Evolutionary conservation across 2,797 vertebrate species (phyloP).

Genomic region (Acanthurus tractus): DNA sequence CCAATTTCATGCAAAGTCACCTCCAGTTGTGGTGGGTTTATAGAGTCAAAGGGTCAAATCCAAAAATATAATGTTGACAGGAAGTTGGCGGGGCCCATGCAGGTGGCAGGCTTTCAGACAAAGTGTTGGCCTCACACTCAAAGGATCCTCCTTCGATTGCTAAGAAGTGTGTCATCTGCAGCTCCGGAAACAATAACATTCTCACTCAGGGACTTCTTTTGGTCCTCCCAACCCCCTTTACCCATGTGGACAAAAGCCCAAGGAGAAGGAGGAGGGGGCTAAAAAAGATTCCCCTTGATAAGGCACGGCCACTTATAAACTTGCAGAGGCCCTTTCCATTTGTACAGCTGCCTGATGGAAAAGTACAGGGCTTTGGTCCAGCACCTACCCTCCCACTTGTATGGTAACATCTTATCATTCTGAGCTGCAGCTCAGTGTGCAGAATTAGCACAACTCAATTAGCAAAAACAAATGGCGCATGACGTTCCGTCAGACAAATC

Average conservation of each 20-base stretch:
- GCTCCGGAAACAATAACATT: constrained; percentile 72
- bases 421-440: constrained; percentile 47
- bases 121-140: constrained; percentile 20
- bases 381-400: constrained; percentile 15
- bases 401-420: constrained; percentile 34
- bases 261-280: constrained; percentile 26
- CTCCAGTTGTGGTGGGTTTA: constrained; percentile 12
- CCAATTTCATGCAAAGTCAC: not conserved
- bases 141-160: constrained; percentile 7
- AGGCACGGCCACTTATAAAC: constrained; percentile 39
- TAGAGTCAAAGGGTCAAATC: constrained; percentile 38
- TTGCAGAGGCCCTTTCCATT: constrained; percentile 59
- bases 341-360: constrained; percentile 72
- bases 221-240: not conserved
- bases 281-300: constrained; percentile 43
- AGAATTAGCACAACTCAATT: constrained; percentile 77
- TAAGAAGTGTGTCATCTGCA: constrained; percentile 63
- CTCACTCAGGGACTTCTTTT: constrained; percentile 32
- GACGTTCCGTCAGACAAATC: constrained; percentile 66
- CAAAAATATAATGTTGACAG: constrained; percentile 63
- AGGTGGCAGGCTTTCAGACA: constrained; percentile 43
- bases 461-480: constrained; percentile 72
- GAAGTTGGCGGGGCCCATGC: constrained; percentile 33
- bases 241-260: constrained; percentile 46
- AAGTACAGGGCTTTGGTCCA: constrained; percentile 64